These are phyloP conservation scores for Alca torda DNA, from an alignment of 2,797 vertebrate genomes.

Conservation along the genomic window DNA sequence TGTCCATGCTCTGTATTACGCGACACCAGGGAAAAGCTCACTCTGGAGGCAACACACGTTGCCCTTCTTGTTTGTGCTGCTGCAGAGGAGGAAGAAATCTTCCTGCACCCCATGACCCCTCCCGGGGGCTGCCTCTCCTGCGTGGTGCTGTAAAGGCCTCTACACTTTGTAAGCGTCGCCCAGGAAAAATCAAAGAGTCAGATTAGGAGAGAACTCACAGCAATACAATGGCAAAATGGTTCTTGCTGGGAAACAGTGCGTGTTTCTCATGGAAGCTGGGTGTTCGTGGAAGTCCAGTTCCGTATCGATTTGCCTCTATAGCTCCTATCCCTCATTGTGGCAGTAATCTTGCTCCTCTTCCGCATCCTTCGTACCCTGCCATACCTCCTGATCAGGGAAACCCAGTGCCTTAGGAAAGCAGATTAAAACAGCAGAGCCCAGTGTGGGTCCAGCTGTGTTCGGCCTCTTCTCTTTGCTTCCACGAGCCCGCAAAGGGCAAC, in stretches of 20 bases:
- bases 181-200: background rate
- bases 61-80: background rate
- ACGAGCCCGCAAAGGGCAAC: accelerated
- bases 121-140: background rate
- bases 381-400: too few relatives aligned
- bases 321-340: background rate
- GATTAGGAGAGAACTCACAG: background rate
- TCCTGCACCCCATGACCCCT: background rate
- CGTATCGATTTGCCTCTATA: background rate
- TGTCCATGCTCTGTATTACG: background rate
- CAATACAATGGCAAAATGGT: background rate
- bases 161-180: background rate
- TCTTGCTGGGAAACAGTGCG: background rate
- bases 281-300: background rate
- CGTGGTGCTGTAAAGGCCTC: background rate
- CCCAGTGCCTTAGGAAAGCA: background rate
- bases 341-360: background rate
- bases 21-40: background rate
- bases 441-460: background rate
- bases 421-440: background rate
- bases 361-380: background rate
- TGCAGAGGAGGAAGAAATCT: background rate
- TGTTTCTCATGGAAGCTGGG: background rate
- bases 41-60: background rate
- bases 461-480: background rate